A percentile compares a stretch with the other conserved stretches of the same genome.
Evolutionary conservation across 1,140 invertebrate species (phyloP).

Genomic region (Drosophila prosaltans): DNA sequence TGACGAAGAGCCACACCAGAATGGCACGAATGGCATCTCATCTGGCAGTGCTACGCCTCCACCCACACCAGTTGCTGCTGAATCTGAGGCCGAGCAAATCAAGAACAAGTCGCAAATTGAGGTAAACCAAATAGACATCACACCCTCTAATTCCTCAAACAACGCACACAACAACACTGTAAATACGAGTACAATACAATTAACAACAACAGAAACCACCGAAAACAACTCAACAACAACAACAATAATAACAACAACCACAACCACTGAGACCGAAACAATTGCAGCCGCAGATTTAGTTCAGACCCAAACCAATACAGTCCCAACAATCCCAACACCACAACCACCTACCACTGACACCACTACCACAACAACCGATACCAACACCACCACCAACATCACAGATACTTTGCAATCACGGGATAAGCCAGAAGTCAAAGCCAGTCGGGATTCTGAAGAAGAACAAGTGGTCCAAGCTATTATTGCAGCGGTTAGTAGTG

Average conservation of each 20-base stretch:
- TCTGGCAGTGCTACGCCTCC: constrained; percentile 61
- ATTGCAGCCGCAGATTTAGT: constrained; percentile 77
- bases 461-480: constrained; percentile 73
- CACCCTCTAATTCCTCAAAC: constrained; percentile 28
- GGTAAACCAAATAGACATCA: constrained; percentile 73
- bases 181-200: constrained; percentile 68
- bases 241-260: constrained; percentile 41
- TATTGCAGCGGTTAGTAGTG: constrained; percentile 67
- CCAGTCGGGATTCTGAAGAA: constrained; percentile 41
- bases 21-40: constrained; percentile 66
- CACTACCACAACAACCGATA: constrained; percentile 59
- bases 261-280: constrained; percentile 57
- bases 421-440: constrained; percentile 40
- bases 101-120: constrained; percentile 81
- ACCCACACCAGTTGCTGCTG: constrained; percentile 63
- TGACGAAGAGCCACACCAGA: constrained; percentile 70
- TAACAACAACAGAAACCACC: constrained; percentile 51
- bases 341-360: constrained; percentile 47
- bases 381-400: constrained; percentile 43
- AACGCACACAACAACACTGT: constrained; percentile 56
- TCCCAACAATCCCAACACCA: constrained; percentile 60
- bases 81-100: constrained; percentile 64
- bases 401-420: constrained; percentile 42
- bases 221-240: constrained; percentile 41
- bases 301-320: constrained; percentile 66